Evolutionary conservation across 2,797 vertebrate species (phyloP), one percentile per base, ranked within the genome.

Genomic region (Cyclura pinguis): DNA sequence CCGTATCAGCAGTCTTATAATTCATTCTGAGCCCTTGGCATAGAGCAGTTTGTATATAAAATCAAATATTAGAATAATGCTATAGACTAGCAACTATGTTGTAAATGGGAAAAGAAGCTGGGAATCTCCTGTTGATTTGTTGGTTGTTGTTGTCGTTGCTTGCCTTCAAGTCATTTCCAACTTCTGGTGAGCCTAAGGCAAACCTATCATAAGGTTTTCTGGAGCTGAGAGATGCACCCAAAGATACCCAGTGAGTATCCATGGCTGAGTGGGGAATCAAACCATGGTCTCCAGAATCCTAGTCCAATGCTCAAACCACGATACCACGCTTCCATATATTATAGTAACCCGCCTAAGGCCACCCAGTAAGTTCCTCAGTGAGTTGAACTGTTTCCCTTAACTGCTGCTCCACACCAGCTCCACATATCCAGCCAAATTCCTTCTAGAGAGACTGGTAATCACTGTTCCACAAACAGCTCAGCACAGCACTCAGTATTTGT

Each of bases 401-500:
- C 38, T 76, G 42, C 55, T 76, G 24, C n/a, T 0, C 13, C 35
- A 29, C 12, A 74, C 32, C 50, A 10, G 29, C 32, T 8, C 9
- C 50, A 52, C 29, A 8, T 24, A 38, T 22, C 64, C 50, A 42
- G 72, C 27, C 18, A 12, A 29, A 78, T 92, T 87, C 62, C 90
- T 92, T 91, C 86, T 94, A 92, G 90, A 91, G 91, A 94, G 94
- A 88, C 76, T 95, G 94, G 90, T 94, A 95, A 95, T 95, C 94
- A 91, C 0, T 0, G 87, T 93, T 95, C 95, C 91, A 92, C 93
- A 93, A 94, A 93, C 76, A 85, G 38, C 92, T 94, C 12, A 89
- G 86, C 92, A 89, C 92, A 94, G 94, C 94, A 22, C 35, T 35
- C 91, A 86, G 85, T 93, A 92, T 89, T 95, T 93, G 94, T 77